Percentiles rank a stretch among this genome's conserved stretches.
phyloP scores from a whole-genome alignment of 2,888 invertebrate species.

The Acanthosepion esculentum region DNA sequence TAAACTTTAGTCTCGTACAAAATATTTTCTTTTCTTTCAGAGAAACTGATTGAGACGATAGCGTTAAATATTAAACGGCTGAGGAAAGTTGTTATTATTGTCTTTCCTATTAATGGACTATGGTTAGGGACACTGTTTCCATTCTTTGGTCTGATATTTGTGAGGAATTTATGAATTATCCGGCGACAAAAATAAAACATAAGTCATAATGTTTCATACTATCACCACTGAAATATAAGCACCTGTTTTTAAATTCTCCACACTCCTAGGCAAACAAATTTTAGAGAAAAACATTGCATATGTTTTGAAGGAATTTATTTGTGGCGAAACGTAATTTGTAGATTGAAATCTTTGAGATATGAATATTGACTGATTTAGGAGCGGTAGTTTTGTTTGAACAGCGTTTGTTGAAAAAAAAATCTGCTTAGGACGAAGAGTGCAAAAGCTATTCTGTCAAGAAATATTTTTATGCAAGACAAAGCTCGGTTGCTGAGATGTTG shows the following conservation, averaged over 20 bases:
- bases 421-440: not conserved
- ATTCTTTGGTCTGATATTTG: no score
- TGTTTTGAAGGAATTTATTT: not conserved
- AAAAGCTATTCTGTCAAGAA: not conserved
- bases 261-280: not conserved
- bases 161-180: no score
- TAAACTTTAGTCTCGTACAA: no score
- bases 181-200: no score
- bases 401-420: not conserved
- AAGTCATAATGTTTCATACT: not conserved
- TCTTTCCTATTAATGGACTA: no score
- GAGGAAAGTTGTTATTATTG: no score
- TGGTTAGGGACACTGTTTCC: no score
- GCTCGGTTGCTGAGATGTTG: not conserved
- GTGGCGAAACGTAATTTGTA: not conserved
- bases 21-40: no score
- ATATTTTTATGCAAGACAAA: conserved; percentile 8
- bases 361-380: not conserved
- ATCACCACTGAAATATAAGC: not conserved
- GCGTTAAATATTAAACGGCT: no score
- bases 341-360: not conserved
- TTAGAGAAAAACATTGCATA: not conserved
- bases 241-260: not conserved
- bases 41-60: no score
- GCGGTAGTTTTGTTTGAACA: not conserved